A percentile compares a stretch with the other conserved stretches of the same genome.
Evolutionary conservation across 2,113 vertebrate genomes (phyloP).

Genomic region (Calyptomena viridis): DNA sequence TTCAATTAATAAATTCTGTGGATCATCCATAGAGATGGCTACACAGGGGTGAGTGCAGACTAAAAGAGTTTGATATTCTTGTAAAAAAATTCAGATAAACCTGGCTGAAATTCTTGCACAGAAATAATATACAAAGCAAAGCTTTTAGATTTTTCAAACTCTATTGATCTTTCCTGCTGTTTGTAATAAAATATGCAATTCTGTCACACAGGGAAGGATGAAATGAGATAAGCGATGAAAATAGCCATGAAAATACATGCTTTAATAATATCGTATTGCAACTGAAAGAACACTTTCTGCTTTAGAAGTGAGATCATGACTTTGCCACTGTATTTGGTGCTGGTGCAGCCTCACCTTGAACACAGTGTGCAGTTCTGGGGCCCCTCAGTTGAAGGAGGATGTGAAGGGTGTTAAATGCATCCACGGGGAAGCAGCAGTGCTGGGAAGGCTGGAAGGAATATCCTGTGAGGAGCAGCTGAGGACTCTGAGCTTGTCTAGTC

Average conservation of each 20-base stretch:
- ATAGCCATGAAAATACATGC: not conserved
- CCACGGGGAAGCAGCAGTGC: not conserved
- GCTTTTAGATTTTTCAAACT: not conserved
- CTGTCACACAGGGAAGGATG: not conserved
- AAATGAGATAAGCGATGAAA: not conserved
- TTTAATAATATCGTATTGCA: not conserved
- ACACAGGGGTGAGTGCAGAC: not conserved
- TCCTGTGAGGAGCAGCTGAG: not conserved
- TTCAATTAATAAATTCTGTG: not conserved
- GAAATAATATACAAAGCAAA: not conserved
- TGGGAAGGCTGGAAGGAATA: not conserved
- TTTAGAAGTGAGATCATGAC: not conserved
- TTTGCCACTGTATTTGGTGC: not conserved
- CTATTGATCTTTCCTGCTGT: not conserved
- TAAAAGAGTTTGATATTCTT: not conserved
- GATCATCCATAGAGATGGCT: not conserved
- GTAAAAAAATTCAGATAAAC: not conserved
- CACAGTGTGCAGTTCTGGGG: not conserved
- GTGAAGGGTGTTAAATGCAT: not conserved
- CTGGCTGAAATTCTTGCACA: not conserved
- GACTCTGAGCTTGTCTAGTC: not conserved
- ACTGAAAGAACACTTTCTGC: not conserved
- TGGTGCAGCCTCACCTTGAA: not conserved
- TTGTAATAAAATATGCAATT: not conserved
- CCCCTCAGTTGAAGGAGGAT: no score